Evolutionary conservation across 1,140 invertebrate genomes (phyloP).

Genomic region (Maconellicoccus hirsutus): DNA sequence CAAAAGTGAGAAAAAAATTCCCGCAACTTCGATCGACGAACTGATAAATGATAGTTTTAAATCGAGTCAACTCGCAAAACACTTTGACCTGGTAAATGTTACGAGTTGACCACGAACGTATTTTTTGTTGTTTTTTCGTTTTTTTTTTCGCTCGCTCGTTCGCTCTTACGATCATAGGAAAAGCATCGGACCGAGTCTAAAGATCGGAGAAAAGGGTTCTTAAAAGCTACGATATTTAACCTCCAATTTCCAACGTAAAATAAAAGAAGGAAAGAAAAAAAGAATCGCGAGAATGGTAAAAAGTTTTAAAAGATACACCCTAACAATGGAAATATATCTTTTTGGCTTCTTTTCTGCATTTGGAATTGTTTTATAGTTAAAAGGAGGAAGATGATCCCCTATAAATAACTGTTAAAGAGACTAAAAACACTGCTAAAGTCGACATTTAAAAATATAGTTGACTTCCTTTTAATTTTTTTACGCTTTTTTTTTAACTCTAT

Average conservation of each 20-base stretch:
- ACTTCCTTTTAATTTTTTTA: slow-evolving; percentile 21
- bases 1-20: no score
- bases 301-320: slow-evolving; percentile 21
- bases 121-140: not conserved
- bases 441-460: slow-evolving; percentile 22
- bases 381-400: slow-evolving; percentile 19
- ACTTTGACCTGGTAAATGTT: not conserved
- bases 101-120: no score
- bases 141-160: not conserved
- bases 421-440: slow-evolving; percentile 19
- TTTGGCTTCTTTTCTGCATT: slow-evolving; percentile 22
- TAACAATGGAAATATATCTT: slow-evolving; percentile 21
- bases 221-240: slow-evolving; percentile 12
- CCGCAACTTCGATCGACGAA: not conserved
- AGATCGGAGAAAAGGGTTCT: not conserved
- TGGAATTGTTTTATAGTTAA: slow-evolving; percentile 17
- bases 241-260: slow-evolving; percentile 8
- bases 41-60: slow-evolving; percentile 9
- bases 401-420: slow-evolving; percentile 21
- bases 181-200: no score
- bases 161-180: no score
- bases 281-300: slow-evolving; percentile 3
- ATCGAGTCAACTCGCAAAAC: not conserved
- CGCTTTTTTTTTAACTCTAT: no score
- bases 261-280: not conserved